Evolutionary conservation across 2,888 invertebrate genomes (phyloP).

Genomic region (Sminthurides aquaticus): DNA sequence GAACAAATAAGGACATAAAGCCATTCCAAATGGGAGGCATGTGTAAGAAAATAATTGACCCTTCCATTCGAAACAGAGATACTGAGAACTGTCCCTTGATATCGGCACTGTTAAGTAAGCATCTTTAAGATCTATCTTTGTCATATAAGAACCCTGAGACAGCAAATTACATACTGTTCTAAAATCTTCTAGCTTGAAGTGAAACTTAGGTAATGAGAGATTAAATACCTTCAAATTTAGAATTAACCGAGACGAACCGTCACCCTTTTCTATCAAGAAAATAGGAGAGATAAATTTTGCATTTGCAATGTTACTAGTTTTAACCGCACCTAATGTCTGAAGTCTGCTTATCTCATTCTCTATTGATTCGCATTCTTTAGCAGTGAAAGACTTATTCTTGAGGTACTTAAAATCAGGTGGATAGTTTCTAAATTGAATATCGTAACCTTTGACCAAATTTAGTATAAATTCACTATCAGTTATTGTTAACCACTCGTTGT

Average conservation of each 20-base stretch:
- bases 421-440: too few species aligned
- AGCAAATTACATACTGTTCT: conserved; percentile 4
- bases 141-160: conserved; percentile 2
- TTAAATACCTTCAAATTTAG: conserved; percentile 14
- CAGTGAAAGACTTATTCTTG: background rate
- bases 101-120: conserved; percentile 11
- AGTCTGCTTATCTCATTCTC: too few species aligned
- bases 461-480: too few species aligned
- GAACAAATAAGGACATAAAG: conserved; percentile 5
- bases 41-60: conserved; percentile 3
- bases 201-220: background rate
- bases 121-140: conserved; percentile 13
- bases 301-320: too few species aligned
- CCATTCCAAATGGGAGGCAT: conserved; percentile 14
- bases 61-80: conserved; percentile 2
- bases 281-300: conserved; percentile 14
- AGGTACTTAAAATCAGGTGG: too few species aligned
- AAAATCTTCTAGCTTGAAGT: conserved; percentile 17
- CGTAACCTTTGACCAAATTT: too few species aligned
- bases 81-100: background rate
- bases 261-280: conserved; percentile 6
- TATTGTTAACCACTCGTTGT: too few species aligned
- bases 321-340: too few species aligned
- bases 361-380: background rate
- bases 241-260: conserved; percentile 5